These are phyloP conservation scores for Athalia rosae DNA, from an alignment of 2,888 invertebrate species.

Conservation along the genomic window DNA sequence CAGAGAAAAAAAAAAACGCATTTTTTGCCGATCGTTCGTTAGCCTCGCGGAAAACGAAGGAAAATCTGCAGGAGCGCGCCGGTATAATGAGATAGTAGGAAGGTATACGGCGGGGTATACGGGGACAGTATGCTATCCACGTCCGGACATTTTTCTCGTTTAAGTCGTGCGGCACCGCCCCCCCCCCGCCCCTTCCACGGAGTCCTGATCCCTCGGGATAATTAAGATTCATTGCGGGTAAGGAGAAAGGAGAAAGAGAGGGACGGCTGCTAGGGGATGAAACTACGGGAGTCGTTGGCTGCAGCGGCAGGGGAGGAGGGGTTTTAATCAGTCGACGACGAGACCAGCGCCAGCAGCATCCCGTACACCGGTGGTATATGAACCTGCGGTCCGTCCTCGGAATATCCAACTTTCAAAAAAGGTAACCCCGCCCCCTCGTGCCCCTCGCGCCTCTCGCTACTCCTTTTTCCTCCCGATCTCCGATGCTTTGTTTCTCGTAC, in stretches of 20 bases:
- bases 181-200: not conserved
- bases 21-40: conserved; percentile 25
- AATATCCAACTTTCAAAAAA: conserved; percentile 19
- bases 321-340: conserved; percentile 52
- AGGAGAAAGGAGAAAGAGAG: conserved; percentile 24
- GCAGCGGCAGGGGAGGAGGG: conserved; percentile 39
- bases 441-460: too few relatives aligned
- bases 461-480: not conserved
- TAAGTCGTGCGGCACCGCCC: conserved; percentile 32
- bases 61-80: conserved; percentile 10
- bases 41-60: not conserved
- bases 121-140: conserved; percentile 36
- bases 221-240: conserved; percentile 53
- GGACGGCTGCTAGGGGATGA: conserved; percentile 29
- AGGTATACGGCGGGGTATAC: not conserved
- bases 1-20: too few relatives aligned
- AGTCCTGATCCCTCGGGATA: conserved; percentile 48
- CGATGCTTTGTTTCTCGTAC: not conserved
- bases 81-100: too few relatives aligned
- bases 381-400: conserved; percentile 18
- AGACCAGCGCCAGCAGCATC: not conserved
- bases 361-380: not conserved
- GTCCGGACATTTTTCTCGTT: conserved; percentile 46
- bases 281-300: conserved; percentile 2
- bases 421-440: not conserved